These are phyloP conservation scores for Tortrix viridana DNA, from an alignment of 2,888 invertebrate genomes.

Conservation along the genomic window DNA sequence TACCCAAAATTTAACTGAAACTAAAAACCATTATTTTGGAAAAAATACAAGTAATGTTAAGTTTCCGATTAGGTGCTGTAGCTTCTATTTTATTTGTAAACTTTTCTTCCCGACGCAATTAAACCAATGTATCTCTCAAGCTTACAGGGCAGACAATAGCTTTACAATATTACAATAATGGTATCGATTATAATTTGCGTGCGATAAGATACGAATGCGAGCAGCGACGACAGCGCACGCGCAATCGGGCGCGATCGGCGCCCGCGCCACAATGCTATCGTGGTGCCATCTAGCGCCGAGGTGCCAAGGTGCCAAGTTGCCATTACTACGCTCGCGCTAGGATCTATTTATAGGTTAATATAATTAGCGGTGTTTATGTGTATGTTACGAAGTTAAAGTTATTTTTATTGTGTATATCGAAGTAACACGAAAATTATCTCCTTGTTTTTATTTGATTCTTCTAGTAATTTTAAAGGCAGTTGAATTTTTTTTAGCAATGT, in stretches of 20 bases:
- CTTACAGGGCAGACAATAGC: conserved; percentile 11
- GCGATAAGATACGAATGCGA: conserved; percentile 76
- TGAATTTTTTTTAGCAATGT: no score
- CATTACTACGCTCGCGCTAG: conserved; percentile 74
- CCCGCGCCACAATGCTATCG: conserved; percentile 80
- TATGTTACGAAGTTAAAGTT: no score
- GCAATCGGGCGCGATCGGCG: conserved; percentile 79
- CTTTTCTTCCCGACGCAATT: background rate
- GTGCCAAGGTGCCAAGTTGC: conserved; percentile 63
- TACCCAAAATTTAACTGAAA: no score
- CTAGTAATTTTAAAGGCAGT: no score
- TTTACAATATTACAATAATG: conserved; percentile 82
- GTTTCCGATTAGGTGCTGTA: no score
- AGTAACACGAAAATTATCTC: no score
- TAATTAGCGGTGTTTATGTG: conserved; percentile 2
- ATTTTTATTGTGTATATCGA: no score
- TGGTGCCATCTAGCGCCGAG: conserved; percentile 48
- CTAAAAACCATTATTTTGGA: no score
- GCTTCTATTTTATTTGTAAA: no score
- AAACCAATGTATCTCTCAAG: background rate
- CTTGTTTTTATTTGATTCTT: no score
- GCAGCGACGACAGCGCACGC: conserved; percentile 78
- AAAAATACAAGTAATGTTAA: no score
- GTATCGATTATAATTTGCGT: conserved; percentile 85
- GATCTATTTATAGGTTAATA: conserved; percentile 59